A percentile compares a stretch with the other conserved stretches of the same genome.
phyloP scores from a whole-genome alignment of 2,797 vertebrate species.

The Hylomyscus alleni region DNA sequence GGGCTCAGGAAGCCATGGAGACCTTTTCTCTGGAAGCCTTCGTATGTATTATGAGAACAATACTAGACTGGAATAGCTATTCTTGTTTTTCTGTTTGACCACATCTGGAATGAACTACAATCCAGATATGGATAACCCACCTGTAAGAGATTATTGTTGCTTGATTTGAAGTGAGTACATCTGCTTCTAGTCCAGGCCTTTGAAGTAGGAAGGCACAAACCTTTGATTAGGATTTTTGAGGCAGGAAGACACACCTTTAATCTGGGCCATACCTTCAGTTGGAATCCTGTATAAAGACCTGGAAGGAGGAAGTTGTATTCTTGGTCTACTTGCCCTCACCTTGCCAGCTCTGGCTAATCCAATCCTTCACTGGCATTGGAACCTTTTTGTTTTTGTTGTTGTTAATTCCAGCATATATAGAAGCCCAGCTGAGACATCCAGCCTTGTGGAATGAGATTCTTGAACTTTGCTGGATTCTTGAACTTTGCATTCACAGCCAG shows the following conservation, averaged over 20 bases:
- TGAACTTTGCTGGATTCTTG: background rate
- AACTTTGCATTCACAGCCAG: background rate
- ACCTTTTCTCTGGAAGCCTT: background rate
- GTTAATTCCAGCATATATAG: background rate
- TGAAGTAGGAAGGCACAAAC: background rate
- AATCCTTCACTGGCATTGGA: background rate
- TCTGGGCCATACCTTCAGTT: background rate
- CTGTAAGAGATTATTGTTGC: background rate
- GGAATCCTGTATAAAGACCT: background rate
- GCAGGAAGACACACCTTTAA: background rate
- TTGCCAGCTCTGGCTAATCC: background rate
- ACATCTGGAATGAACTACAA: background rate
- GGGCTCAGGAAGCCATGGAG: background rate
- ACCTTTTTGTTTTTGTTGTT: background rate
- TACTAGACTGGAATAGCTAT: background rate
- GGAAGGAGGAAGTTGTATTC: background rate
- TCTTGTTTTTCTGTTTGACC: background rate
- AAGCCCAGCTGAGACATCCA: background rate
- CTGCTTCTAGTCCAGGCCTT: background rate
- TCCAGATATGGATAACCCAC: background rate
- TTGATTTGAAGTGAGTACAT: background rate
- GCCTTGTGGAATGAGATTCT: background rate
- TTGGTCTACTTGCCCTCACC: background rate
- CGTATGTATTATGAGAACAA: background rate
- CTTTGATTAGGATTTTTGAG: background rate